Conservation (phyloP, 1,140 invertebrate genomes). For the Lasioglossum baleicum region DNA sequence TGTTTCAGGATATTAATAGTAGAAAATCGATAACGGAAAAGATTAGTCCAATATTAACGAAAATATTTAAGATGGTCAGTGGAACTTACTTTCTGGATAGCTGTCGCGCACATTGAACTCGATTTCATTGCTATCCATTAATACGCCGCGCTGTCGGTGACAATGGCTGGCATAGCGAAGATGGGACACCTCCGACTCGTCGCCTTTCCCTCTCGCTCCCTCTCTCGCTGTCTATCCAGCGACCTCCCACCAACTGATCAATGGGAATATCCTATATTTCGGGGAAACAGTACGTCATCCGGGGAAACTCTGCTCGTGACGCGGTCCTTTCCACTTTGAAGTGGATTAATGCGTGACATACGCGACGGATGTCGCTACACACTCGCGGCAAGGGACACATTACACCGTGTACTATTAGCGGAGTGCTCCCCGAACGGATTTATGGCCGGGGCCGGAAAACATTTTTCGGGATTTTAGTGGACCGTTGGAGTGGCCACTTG, state of each 20-base stretch:
- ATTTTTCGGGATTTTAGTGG: background rate
- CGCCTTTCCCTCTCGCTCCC: background rate
- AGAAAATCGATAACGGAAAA: too few species aligned
- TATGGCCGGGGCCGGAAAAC: constrained; percentile 15
- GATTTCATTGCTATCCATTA: too few species aligned
- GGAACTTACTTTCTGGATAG: too few species aligned
- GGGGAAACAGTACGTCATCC: constrained; percentile 62
- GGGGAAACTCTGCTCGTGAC: constrained; percentile 57
- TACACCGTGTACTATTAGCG: constrained; percentile 38
- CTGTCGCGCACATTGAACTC: too few species aligned
- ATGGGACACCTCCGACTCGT: constrained; percentile 14
- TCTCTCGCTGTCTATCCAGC: background rate
- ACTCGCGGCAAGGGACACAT: constrained; percentile 28
- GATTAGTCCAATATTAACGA: too few species aligned
- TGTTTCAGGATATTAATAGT: too few species aligned
- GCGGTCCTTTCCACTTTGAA: constrained; percentile 49
- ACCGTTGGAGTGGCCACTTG: background rate
- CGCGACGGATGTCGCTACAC: constrained; percentile 27
- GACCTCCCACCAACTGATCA: constrained; percentile 44
- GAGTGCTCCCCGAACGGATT: constrained; percentile 11
- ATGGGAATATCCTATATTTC: constrained; percentile 62
- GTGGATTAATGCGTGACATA: constrained; percentile 53
- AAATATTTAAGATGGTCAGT: too few species aligned
- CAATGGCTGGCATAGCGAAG: constrained; percentile 39
- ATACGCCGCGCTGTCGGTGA: too few species aligned